Evolutionary conservation across 2,888 invertebrate genomes (phyloP).

Genomic region (Ctenicera cuprea): DNA sequence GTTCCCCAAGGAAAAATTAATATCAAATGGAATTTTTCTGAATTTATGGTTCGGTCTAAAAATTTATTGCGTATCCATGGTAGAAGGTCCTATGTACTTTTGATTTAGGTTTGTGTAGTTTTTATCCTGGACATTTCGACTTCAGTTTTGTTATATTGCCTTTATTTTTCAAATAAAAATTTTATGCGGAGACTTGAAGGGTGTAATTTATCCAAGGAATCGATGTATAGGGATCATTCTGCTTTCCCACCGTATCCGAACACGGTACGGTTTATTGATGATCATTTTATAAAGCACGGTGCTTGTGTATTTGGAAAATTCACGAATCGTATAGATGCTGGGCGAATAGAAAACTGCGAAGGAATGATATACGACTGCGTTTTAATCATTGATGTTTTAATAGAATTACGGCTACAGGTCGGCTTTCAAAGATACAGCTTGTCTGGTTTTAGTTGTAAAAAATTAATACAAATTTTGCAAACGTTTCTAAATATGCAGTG

Average conservation of each 20-base stretch:
- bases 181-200: slow-evolving; percentile 8
- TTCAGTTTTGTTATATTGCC: slow-evolving; percentile 9
- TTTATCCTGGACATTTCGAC: not conserved
- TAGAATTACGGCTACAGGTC: no score
- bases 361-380: not conserved
- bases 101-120: not conserved
- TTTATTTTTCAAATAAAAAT: slow-evolving; percentile 24
- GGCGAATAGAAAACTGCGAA: not conserved
- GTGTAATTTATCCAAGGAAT: not conserved
- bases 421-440: no score
- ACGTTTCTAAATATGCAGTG: no score
- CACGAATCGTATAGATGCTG: not conserved
- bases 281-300: slow-evolving; percentile 9
- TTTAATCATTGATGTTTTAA: not conserved
- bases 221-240: not conserved
- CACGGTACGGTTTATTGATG: not conserved
- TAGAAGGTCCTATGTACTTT: not conserved
- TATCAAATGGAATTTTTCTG: not conserved
- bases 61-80: not conserved
- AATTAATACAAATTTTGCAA: no score
- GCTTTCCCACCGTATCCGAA: not conserved
- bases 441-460: no score
- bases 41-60: not conserved
- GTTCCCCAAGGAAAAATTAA: not conserved
- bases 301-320: slow-evolving; percentile 6